Evolutionary conservation across 2,888 invertebrate genomes (phyloP).

Genomic region (Hirudinaria manillensis): DNA sequence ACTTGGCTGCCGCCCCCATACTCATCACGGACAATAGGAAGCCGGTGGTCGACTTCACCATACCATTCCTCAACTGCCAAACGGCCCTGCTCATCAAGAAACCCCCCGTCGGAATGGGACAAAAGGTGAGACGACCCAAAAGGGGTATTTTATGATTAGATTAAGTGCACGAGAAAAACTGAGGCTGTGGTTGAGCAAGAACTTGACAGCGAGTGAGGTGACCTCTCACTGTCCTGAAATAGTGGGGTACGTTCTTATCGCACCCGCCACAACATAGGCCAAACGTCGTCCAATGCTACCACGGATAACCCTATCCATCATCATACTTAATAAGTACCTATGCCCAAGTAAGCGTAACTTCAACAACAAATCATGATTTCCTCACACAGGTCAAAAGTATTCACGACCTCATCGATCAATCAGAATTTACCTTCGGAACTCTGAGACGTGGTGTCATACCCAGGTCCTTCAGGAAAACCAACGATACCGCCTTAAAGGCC

Average conservation of each 20-base stretch:
- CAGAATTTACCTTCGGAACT: conserved; percentile 36
- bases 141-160: no score
- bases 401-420: conserved; percentile 30
- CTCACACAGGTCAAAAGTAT: conserved; percentile 16
- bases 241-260: no score
- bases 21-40: conserved; percentile 27
- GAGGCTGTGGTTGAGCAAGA: no score
- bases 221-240: no score
- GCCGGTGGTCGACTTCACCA: conserved; percentile 35
- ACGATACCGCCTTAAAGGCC: conserved; percentile 31
- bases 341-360: no score
- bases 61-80: conserved; percentile 33
- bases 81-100: conserved; percentile 32
- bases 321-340: no score
- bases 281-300: no score
- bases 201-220: no score
- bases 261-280: no score
- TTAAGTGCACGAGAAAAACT: no score
- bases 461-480: conserved; percentile 34
- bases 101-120: background rate
- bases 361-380: background rate
- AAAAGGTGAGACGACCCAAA: conserved; percentile 6
- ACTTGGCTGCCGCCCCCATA: conserved; percentile 33
- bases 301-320: no score
- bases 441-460: conserved; percentile 38